Base-by-base conservation (phyloP, 2,797 vertebrate species). In the Echeneis naucrates region DNA sequence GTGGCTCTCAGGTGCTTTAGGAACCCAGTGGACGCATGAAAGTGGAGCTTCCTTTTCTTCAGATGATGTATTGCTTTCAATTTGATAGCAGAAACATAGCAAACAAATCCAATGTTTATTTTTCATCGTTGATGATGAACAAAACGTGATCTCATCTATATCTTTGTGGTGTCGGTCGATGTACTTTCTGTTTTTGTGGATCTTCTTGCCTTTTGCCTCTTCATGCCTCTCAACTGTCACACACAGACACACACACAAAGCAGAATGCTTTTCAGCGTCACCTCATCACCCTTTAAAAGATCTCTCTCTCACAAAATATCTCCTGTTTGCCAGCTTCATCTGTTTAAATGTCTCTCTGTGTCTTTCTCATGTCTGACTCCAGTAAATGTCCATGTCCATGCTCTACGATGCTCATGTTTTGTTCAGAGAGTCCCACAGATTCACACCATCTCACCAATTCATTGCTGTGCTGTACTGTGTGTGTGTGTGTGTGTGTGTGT, bases 371-470 rank as follows among this genome's bases (percentile, higher is more conserved):
- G 45, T 71, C 52, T 55, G 56, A 80, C 71, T 78, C 47, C 35
- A 54, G 74, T 75, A 62, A 68, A 71, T 51, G 57, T 72, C 32
- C 68, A 52, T 61, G 61, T 82, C 71, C 63, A 52, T 59, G 62
- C 70, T 68, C 38, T 70, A 12, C 16, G 16, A 55, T 48, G 75
- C 70, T 74, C 47, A 68, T 76, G 62, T 75, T 76, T 73, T 72
- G 35, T 51, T 63, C 54, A 13, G 45, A 16, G 51, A 72, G 51
- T 72, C 75, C 57, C 75, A 61, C 64, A 61, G 75, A 84, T 75
- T 87, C 83, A 79, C 83, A 82, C 61, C 58, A 66, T 77, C 19
- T 70, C 77, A 57, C 33, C 19, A 30, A 30, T 30, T 30, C 30
- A 38, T 19, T 2, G 47, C 44, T 27, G 44, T 63, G 62, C n/a